Evolutionary conservation across 2,888 invertebrate genomes (phyloP).

Genomic region (Rotaria magnacalcarata): DNA sequence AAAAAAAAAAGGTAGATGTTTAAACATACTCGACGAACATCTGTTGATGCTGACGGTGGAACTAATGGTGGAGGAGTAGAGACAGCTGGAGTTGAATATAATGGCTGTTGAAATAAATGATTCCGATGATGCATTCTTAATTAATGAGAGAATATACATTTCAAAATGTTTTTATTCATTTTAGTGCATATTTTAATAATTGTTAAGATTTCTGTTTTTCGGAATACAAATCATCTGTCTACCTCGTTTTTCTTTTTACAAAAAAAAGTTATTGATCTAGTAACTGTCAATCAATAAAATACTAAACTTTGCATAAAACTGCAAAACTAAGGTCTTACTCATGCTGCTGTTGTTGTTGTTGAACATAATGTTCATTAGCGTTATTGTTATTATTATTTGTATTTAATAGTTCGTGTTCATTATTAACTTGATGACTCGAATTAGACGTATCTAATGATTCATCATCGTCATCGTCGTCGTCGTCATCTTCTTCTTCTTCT

Average conservation of each 20-base stretch:
- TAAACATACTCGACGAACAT: constrained; percentile 10
- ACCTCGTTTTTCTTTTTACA: no score
- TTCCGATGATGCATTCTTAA: not conserved
- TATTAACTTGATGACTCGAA: not conserved
- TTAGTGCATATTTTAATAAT: no score
- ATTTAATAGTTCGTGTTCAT: constrained; percentile 2
- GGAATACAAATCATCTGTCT: no score
- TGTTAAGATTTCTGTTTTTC: no score
- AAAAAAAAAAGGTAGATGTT: no score
- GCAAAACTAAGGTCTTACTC: not conserved
- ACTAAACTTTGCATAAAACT: no score
- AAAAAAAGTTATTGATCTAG: no score
- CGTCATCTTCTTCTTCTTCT: not conserved
- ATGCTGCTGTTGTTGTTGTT: not conserved
- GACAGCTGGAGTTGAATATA: constrained; percentile 29
- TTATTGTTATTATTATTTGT: constrained; percentile 4
- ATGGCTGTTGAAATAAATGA: constrained; percentile 8
- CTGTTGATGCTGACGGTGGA: constrained; percentile 5
- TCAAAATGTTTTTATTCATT: no score
- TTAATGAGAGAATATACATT: not conserved
- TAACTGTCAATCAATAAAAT: no score
- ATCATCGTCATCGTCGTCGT: not conserved
- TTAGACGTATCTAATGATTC: not conserved
- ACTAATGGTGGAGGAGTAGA: constrained; percentile 2
- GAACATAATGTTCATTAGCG: not conserved